Base-by-base conservation (phyloP, 1,140 invertebrate species). In the Heliconius eleuchia region DNA sequence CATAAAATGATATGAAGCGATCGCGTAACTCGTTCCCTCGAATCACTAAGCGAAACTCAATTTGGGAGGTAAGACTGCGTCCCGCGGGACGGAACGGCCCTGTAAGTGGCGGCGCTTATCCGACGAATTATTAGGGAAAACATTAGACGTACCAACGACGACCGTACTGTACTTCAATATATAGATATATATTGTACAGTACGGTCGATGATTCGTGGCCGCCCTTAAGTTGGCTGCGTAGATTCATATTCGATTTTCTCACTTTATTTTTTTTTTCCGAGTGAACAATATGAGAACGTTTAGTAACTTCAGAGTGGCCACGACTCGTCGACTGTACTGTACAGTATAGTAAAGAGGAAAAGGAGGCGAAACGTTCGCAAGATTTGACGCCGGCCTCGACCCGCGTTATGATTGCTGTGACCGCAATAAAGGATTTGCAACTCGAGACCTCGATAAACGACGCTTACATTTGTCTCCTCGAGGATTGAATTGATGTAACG, bases 41-140 rank as follows among this genome's bases (percentile, higher is more conserved):
- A 89, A 89, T 91, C 89, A 88, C 88, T 87, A 84, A 84, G 84
- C 84, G 82, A 78, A 89, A 89, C 86, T 88, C 86, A 86, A 89
- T 91, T 89, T 88, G 84, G 81, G 81, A 83, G 86, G 82, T 83
- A 83, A 87, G 82, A 76, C 77, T 75, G 76, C 57, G 82, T 84
- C 88, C 86, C 87, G 70, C 71, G 87, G 82, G 87, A 82, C 78
- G 78, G 66, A 76, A 79, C 57, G 78, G 78, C 72, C 83, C 70
- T 74, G 84, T 87, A 86, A 87, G 82, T 85, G 82, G 80, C 81
- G 81, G 76, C 84, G 76, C 83, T 83, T 82, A 86, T 85, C 85
- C 85, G 78, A 70, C 80, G 78, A 86, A 84, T 88, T 88, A 90
- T 87, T 84, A 86, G 82, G 80, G 80, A 87, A 86, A 88, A 86